Evolutionary conservation across 2,113 vertebrate genomes (phyloP).

Genomic region (Origma solitaria): DNA sequence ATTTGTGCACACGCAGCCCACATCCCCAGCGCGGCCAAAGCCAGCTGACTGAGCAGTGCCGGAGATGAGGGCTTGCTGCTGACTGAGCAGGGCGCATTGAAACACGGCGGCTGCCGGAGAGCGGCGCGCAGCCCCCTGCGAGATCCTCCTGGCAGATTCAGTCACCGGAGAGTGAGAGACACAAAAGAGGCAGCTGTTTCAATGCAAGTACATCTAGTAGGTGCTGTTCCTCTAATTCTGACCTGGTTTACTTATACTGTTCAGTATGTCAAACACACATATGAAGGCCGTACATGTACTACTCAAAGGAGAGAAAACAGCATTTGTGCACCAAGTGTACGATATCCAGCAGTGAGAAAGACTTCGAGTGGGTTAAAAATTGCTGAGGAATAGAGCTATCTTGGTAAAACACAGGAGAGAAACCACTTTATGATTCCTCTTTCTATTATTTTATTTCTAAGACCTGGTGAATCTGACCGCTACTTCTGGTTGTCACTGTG

Average conservation of each 20-base stretch:
- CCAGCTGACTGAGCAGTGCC: slow-evolving; percentile 5
- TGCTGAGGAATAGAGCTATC: not conserved
- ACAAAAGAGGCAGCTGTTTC: not conserved
- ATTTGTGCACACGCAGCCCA: slow-evolving; percentile 59
- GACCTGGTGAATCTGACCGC: not conserved
- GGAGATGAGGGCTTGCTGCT: not conserved
- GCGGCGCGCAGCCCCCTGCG: not conserved
- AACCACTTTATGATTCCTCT: not conserved
- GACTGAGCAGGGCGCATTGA: slow-evolving; percentile 25
- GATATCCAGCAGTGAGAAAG: not conserved
- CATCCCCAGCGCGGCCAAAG: not conserved
- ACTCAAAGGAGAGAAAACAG: not conserved
- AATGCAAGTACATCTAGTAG: not conserved
- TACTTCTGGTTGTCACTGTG: not conserved
- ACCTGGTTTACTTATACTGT: not conserved
- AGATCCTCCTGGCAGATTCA: not conserved
- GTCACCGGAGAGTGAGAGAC: not conserved
- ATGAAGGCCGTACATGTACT: not conserved
- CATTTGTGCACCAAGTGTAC: not conserved
- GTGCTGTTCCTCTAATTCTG: not conserved
- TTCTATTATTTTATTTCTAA: not conserved
- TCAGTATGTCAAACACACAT: not conserved
- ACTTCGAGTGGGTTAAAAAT: not conserved
- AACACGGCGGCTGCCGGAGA: not conserved
- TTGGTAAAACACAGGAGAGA: not conserved